Evolutionary conservation across 2,888 invertebrate genomes (phyloP).

Genomic region (Calephelis perditalis): DNA sequence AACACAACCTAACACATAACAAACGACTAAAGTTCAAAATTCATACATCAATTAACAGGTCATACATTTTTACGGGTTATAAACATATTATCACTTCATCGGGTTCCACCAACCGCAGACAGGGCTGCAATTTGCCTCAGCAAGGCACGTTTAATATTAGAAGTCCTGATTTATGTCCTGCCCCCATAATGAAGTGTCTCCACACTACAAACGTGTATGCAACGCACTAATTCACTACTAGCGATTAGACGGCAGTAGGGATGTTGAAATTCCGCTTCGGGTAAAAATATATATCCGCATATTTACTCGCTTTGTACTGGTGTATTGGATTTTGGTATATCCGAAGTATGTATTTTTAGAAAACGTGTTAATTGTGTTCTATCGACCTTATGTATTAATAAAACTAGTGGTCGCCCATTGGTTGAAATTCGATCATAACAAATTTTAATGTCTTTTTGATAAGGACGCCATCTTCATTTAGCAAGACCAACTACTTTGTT

Average conservation of each 20-base stretch:
- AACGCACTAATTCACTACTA: slow-evolving; percentile 70
- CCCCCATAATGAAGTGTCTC: slow-evolving; percentile 76
- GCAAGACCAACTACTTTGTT: no score
- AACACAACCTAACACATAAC: slow-evolving; percentile 22
- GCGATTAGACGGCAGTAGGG: slow-evolving; percentile 49
- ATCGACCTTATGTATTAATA: no score
- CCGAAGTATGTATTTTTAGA: no score
- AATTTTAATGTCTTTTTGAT: no score
- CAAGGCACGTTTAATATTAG: slow-evolving; percentile 79
- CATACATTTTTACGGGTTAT: slow-evolving; percentile 36
- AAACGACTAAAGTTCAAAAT: slow-evolving; percentile 19
- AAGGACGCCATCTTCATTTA: no score
- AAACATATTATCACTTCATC: slow-evolving; percentile 41
- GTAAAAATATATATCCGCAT: slow-evolving; percentile 29
- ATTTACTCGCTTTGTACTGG: slow-evolving; percentile 13
- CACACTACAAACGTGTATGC: slow-evolving; percentile 70
- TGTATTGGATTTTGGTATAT: no score
- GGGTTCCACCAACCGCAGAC: slow-evolving; percentile 47
- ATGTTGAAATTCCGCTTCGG: slow-evolving; percentile 29
- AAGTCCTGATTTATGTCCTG: slow-evolving; percentile 76
- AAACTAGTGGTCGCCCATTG: no score
- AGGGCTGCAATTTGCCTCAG: slow-evolving; percentile 67
- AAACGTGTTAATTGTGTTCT: no score
- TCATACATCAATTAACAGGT: slow-evolving; percentile 28
- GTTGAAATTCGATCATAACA: no score